These are phyloP conservation scores for Neofelis nebulosa DNA, from an alignment of 2,113 vertebrate species.

Conservation along the genomic window DNA sequence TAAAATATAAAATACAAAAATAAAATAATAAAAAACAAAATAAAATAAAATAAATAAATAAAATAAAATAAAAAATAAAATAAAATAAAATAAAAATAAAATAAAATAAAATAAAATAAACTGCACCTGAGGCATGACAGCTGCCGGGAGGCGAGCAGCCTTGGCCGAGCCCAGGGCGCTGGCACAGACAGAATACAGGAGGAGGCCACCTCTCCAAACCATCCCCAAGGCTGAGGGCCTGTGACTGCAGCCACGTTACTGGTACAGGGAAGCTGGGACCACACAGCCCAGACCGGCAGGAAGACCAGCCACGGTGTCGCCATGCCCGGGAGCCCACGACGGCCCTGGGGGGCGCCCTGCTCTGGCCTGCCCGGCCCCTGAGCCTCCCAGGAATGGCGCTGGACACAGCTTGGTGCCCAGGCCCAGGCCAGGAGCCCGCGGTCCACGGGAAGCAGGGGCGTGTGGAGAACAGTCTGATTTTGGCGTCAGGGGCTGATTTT, in stretches of 20 bases:
- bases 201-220: neutral
- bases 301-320: neutral
- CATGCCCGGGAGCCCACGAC: neutral
- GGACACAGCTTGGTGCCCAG: neutral
- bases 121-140: neutral
- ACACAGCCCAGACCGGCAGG: fast-evolving
- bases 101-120: no score
- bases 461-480: neutral
- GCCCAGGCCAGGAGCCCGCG: neutral
- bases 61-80: no score
- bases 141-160: neutral
- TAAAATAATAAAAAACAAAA: no score
- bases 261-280: neutral
- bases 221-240: neutral
- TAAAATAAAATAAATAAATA: no score
- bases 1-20: no score
- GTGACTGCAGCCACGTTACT: neutral
- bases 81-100: no score
- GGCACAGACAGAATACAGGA: fast-evolving
- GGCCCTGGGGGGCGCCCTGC: neutral
- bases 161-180: neutral
- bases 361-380: neutral
- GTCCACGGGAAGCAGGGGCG: neutral
- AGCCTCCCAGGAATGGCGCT: neutral
- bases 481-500: neutral